Evolutionary conservation across 2,113 vertebrate genomes (phyloP), one percentile per base, ranked within the genome.

Genomic region (Mormyrus iriodes): DNA sequence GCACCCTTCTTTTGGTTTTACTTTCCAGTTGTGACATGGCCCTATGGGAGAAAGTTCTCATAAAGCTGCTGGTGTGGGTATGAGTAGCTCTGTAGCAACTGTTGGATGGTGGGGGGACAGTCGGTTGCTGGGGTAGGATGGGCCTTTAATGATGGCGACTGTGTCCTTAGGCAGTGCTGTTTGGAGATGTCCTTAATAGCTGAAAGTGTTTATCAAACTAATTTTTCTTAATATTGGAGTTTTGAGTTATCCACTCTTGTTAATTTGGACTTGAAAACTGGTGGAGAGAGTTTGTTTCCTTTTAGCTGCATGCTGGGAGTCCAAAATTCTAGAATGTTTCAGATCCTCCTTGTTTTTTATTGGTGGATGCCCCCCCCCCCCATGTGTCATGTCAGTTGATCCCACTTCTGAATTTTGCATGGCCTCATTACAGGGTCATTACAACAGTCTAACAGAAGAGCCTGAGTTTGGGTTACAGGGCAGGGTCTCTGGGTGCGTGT

Each of bases 401-500:
- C 90, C 10, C 86, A 88, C 85, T 87, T 55, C 91, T 96, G 87
- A 92, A 94, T 95, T 93, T 94, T 95, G 92, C 90, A 95, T 93
- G 89, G 73, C 44, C 89, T 95, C 93, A 94, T 95, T 95, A 95
- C 92, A 94, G 91, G 39, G 91, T 95, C 94, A 94, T 96, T 95
- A 95, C 94, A 94, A 91, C 91, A 90, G 79, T 86, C 55, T 44
- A 91, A 94, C 93, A 94, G 94, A 94, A 91, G 91, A 90, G 53
- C 51, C 51, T 58, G 84, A 92, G 93, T 86, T 94, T 90, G 4
- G 84, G 90, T 96, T 96, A 90, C 94, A 91, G 89, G 84, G 65
- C 49, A 79, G 53, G 90, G 88, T 51, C 52, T 42, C 88, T 48
- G 69, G 8, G 0, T 0, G 15, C 27, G 9, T 42, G 85, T 7